phyloP scores from a whole-genome alignment of 2,888 invertebrate species.

The Teleiodes luculella region DNA sequence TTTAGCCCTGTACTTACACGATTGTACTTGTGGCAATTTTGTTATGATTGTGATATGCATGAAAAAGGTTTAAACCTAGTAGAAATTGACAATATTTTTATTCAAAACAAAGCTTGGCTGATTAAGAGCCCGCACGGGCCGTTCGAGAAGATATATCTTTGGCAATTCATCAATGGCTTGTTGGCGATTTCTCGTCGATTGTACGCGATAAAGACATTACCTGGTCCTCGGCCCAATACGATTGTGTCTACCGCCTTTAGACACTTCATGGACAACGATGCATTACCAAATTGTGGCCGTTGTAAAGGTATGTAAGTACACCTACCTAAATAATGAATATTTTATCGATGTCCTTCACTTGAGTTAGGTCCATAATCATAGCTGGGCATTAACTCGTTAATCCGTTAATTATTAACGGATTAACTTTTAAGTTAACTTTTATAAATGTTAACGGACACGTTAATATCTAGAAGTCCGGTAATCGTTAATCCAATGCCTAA shows the following conservation, averaged over 20 bases:
- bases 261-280: constrained; percentile 69
- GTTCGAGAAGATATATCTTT: constrained; percentile 80
- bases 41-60: constrained; percentile 75
- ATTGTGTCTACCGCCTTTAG: constrained; percentile 73
- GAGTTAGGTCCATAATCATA: no score
- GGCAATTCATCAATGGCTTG: constrained; percentile 80
- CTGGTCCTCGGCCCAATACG: constrained; percentile 59
- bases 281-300: constrained; percentile 59
- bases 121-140: constrained; percentile 70
- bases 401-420: no score
- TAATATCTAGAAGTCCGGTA: no score
- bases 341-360: no score
- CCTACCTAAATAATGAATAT: no score
- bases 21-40: constrained; percentile 80
- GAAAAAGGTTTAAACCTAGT: constrained; percentile 68
- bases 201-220: constrained; percentile 55
- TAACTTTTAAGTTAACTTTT: no score
- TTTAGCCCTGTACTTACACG: constrained; percentile 70
- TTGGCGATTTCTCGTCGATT: constrained; percentile 70
- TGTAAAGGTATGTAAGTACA: constrained; percentile 53
- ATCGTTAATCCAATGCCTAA: no score
- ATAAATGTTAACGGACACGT: no score
- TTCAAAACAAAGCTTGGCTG: constrained; percentile 66
- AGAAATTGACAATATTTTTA: constrained; percentile 71
- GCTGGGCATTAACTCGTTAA: no score